Percentiles rank a stretch among this genome's conserved stretches.
phyloP scores from a whole-genome alignment of 2,113 vertebrate genomes.

The Hypanus sabinus region DNA sequence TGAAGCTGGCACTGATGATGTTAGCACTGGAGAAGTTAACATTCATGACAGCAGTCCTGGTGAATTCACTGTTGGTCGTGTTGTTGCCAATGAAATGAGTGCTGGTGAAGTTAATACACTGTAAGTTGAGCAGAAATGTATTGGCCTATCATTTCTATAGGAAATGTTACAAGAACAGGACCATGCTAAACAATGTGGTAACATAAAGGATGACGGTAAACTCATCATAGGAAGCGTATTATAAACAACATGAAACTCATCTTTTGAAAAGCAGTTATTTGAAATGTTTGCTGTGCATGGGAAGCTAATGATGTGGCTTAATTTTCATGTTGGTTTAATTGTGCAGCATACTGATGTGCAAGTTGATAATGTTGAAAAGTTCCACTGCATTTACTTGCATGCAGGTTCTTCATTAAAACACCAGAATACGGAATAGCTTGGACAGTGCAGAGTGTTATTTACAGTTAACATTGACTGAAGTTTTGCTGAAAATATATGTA shows the following conservation, averaged over 20 bases:
- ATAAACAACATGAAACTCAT: not conserved
- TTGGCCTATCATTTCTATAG: slow-evolving; percentile 33
- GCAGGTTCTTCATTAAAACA: slow-evolving; percentile 69
- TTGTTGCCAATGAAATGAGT: slow-evolving; percentile 24
- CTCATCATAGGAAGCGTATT: not conserved
- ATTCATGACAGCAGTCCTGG: too few relatives aligned
- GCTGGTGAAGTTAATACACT: not conserved
- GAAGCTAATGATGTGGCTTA: not conserved
- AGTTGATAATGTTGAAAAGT: not conserved
- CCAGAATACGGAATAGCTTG: slow-evolving; percentile 59
- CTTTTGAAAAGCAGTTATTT: not conserved
- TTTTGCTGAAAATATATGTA: too few relatives aligned
- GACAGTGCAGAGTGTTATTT: slow-evolving; percentile 55
- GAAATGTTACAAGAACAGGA: slow-evolving; percentile 45
- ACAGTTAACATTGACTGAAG: slow-evolving; percentile 27
- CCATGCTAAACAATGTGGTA: slow-evolving; percentile 43
- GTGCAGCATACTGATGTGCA: not conserved
- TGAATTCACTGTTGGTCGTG: too few relatives aligned
- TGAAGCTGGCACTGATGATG: too few relatives aligned
- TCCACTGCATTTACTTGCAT: slow-evolving; percentile 60
- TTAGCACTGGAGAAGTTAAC: too few relatives aligned
- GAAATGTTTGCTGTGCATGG: not conserved
- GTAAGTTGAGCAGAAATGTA: not conserved
- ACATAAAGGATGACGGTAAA: not conserved
- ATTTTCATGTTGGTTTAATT: not conserved